Percentiles rank a stretch among this genome's conserved stretches.
phyloP scores from a whole-genome alignment of 1,140 invertebrate genomes.

The Drosophila kepulauana region DNA sequence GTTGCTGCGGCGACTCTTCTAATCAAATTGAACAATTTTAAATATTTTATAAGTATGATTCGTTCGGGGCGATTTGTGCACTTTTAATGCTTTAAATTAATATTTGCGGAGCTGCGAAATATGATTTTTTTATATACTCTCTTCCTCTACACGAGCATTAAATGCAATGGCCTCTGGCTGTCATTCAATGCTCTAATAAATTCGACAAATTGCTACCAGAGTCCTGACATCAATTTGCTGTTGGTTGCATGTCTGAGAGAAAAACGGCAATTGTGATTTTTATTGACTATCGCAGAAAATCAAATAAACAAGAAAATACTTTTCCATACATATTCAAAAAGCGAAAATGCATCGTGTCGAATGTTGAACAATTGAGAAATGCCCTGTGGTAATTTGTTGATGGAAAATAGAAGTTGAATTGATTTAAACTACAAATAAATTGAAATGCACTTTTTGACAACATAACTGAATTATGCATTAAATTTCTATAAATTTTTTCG shows the following conservation, averaged over 20 bases:
- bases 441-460: too few species aligned
- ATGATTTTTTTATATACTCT: conserved; percentile 20
- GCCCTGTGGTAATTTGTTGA: neutral
- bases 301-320: conserved; percentile 38
- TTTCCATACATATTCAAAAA: neutral
- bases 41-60: conserved; percentile 22
- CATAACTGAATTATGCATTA: too few species aligned
- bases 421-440: too few species aligned
- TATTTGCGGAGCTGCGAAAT: conserved; percentile 20
- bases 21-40: conserved; percentile 37
- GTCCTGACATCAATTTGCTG: conserved; percentile 7
- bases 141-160: neutral
- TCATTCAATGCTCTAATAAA: conserved; percentile 23
- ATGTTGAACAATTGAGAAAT: neutral
- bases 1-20: neutral
- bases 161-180: conserved; percentile 15
- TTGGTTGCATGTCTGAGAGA: conserved; percentile 6
- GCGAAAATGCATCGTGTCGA: conserved; percentile 23
- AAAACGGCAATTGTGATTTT: conserved; percentile 45
- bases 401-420: neutral
- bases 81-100: conserved; percentile 24
- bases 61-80: neutral
- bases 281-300: conserved; percentile 63
- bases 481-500: too few species aligned
- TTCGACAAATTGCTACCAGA: conserved; percentile 32